Conservation (phyloP, 2,888 invertebrate species). For the Theretra japonica region DNA sequence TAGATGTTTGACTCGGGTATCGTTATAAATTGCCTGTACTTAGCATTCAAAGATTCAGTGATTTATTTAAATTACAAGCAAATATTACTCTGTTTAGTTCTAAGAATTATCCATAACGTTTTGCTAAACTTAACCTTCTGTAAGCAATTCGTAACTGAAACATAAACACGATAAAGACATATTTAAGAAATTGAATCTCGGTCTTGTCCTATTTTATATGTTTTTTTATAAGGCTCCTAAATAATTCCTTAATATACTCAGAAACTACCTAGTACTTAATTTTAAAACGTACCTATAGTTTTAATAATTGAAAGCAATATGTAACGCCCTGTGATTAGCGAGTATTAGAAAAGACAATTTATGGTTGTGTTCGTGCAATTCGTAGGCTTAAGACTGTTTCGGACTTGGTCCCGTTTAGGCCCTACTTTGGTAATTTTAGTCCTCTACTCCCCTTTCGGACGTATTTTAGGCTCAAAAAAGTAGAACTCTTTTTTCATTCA, state of each 20-base stretch:
- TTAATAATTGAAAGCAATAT: conserved; percentile 72
- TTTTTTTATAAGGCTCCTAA: background rate
- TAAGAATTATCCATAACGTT: no score
- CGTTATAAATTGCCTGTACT: background rate
- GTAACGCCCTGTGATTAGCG: conserved; percentile 73
- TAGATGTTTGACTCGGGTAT: background rate
- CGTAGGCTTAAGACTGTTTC: conserved; percentile 68
- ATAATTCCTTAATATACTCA: background rate
- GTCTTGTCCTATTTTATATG: background rate
- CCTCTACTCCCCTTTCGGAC: conserved; percentile 36
- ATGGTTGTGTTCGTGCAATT: conserved; percentile 84
- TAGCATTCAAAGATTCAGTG: background rate
- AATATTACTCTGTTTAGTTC: no score
- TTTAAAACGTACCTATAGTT: conserved; percentile 41
- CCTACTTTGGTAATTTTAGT: conserved; percentile 31
- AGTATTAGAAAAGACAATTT: conserved; percentile 78
- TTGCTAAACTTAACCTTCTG: no score
- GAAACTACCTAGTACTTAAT: conserved; percentile 48
- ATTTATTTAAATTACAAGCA: background rate
- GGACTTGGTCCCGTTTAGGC: conserved; percentile 64
- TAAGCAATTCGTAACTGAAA: no score
- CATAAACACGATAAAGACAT: no score
- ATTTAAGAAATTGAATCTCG: background rate
- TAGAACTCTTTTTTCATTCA: no score
- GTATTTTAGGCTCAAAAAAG: conserved; percentile 32